phyloP scores from a whole-genome alignment of 2,888 invertebrate genomes.

The Biston betularia region DNA sequence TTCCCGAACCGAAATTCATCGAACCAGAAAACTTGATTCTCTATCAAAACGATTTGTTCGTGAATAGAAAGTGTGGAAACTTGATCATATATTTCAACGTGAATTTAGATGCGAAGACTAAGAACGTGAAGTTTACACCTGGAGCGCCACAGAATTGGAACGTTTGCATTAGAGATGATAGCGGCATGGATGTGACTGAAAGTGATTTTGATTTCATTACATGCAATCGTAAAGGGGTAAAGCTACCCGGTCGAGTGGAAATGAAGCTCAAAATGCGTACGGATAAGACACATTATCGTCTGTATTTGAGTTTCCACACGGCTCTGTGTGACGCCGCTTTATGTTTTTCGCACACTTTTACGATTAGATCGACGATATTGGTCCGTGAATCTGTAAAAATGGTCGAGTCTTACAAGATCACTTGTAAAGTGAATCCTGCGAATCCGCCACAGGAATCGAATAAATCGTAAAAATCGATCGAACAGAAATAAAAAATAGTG shows the following conservation, averaged over 20 bases:
- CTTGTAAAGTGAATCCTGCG: slow-evolving; percentile 80
- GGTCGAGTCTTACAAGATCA: slow-evolving; percentile 81
- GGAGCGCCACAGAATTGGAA: slow-evolving; percentile 87
- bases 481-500: background rate
- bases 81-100: slow-evolving; percentile 80
- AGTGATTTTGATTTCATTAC: slow-evolving; percentile 76
- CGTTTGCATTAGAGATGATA: slow-evolving; percentile 73
- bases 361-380: slow-evolving; percentile 75
- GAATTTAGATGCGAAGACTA: slow-evolving; percentile 71
- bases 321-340: slow-evolving; percentile 70
- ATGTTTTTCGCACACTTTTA: slow-evolving; percentile 77
- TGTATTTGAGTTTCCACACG: slow-evolving; percentile 78
- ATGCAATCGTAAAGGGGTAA: slow-evolving; percentile 68
- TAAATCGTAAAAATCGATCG: slow-evolving; percentile 1
- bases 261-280: slow-evolving; percentile 76
- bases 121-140: slow-evolving; percentile 82
- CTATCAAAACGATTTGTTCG: slow-evolving; percentile 79
- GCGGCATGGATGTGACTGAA: slow-evolving; percentile 70
- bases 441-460: slow-evolving; percentile 50
- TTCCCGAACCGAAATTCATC: slow-evolving; percentile 68
- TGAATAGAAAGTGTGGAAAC: slow-evolving; percentile 76
- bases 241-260: slow-evolving; percentile 76
- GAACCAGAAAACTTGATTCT: slow-evolving; percentile 78
- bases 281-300: slow-evolving; percentile 77
- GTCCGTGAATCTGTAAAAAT: slow-evolving; percentile 79